These are phyloP conservation scores for Oxyscelio sp. DNA, from an alignment of 2,888 invertebrate genomes.

Conservation along the genomic window DNA sequence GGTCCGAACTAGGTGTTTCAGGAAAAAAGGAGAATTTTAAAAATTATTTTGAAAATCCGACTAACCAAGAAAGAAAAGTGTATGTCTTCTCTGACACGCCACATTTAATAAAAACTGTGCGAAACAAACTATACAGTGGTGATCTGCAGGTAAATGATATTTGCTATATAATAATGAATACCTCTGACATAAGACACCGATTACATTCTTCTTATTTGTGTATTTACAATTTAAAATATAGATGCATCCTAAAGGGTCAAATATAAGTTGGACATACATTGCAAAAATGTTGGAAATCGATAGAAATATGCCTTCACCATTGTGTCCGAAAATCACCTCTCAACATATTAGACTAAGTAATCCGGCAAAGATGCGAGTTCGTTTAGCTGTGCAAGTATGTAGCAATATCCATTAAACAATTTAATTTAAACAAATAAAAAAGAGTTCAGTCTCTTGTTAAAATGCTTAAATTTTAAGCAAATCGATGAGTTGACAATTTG, in stretches of 20 bases:
- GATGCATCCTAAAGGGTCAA: no score
- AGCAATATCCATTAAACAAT: no score
- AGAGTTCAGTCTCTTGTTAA: no score
- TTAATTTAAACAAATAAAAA: no score
- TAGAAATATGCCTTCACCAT: not conserved
- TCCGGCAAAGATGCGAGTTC: not conserved
- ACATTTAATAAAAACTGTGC: not conserved
- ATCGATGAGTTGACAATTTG: no score
- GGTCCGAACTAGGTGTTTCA: no score
- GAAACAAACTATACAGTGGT: not conserved
- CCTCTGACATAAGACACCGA: no score
- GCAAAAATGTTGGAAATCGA: not conserved
- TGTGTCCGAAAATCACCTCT: not conserved
- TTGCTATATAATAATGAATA: no score
- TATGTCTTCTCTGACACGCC: conserved; percentile 8
- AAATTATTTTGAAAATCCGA: conserved; percentile 24
- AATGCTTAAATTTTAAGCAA: no score
- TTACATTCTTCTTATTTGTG: no score
- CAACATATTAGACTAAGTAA: not conserved
- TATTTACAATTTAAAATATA: no score
- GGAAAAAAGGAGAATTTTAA: no score
- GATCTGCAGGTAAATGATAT: not conserved
- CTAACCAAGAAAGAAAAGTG: conserved; percentile 8
- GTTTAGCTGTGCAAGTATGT: not conserved
- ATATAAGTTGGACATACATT: not conserved